These are phyloP conservation scores for Sebastes paucispinis DNA, from an alignment of 2,797 vertebrate genomes.

Conservation along the genomic window DNA sequence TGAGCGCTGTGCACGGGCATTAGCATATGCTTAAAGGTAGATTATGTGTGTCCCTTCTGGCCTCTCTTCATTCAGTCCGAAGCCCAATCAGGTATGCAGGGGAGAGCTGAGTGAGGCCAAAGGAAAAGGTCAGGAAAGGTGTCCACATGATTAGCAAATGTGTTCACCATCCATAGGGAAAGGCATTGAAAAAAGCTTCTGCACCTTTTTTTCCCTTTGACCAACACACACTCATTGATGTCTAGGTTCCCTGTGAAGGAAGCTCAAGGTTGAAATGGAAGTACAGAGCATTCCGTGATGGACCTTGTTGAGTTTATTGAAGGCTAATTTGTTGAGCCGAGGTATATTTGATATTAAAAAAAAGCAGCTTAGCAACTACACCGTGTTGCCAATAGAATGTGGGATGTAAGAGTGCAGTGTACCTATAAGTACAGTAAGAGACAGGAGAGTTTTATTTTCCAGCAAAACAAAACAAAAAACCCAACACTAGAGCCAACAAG, in stretches of 20 bases:
- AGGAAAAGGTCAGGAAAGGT: constrained; percentile 45
- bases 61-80: constrained; percentile 10
- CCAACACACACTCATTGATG: neutral
- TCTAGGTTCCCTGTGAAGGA: neutral
- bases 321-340: neutral
- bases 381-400: neutral
- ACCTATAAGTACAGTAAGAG: neutral
- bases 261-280: neutral
- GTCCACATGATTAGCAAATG: constrained; percentile 35
- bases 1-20: constrained; percentile 21
- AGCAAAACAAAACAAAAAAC: too few species aligned
- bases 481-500: neutral
- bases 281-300: neutral
- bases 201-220: neutral
- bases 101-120: neutral
- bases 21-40: constrained; percentile 63
- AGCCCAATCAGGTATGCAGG: constrained; percentile 33
- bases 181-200: neutral
- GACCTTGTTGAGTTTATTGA: neutral
- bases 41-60: constrained; percentile 37
- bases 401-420: neutral
- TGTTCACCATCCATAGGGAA: neutral
- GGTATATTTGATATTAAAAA: neutral
- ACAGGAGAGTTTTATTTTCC: neutral
- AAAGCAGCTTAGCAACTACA: neutral